These are phyloP conservation scores for Sebastes alutus DNA, from an alignment of 2,797 vertebrate genomes.

Conservation along the genomic window DNA sequence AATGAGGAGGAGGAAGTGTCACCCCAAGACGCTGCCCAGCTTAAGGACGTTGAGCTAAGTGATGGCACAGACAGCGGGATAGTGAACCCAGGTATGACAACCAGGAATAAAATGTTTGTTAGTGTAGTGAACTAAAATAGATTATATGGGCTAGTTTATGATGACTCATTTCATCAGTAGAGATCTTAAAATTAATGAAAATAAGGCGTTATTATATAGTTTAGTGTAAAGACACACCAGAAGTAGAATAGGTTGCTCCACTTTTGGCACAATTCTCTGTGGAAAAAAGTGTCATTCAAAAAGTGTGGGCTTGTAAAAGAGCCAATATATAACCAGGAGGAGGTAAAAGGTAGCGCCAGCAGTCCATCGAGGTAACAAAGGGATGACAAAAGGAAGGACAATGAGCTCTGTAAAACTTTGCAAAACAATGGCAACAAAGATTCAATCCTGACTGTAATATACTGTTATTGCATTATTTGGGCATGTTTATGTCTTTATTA, in stretches of 20 bases:
- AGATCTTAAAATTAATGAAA: too few species aligned
- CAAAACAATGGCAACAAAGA: too few species aligned
- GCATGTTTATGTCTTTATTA: neutral
- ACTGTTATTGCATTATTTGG: neutral
- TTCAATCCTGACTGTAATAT: neutral
- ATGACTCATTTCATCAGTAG: accelerated
- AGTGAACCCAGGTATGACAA: conserved; percentile 76
- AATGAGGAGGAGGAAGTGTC: conserved; percentile 32
- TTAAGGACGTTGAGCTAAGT: conserved; percentile 11
- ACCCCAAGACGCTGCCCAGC: neutral
- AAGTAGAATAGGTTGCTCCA: neutral
- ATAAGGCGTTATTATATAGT: neutral
- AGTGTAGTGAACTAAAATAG: neutral
- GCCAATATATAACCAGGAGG: neutral
- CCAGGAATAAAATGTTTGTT: neutral
- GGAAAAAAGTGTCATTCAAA: neutral
- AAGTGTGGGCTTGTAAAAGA: neutral
- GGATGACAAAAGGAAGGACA: too few species aligned
- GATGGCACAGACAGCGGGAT: conserved; percentile 40
- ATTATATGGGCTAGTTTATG: neutral
- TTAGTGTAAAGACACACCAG: neutral
- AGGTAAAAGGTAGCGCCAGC: neutral
- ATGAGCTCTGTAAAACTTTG: neutral
- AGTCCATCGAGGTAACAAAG: neutral
- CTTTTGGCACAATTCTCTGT: neutral